phyloP scores from a whole-genome alignment of 2,888 invertebrate genomes.

The Itoplectis maculator region DNA sequence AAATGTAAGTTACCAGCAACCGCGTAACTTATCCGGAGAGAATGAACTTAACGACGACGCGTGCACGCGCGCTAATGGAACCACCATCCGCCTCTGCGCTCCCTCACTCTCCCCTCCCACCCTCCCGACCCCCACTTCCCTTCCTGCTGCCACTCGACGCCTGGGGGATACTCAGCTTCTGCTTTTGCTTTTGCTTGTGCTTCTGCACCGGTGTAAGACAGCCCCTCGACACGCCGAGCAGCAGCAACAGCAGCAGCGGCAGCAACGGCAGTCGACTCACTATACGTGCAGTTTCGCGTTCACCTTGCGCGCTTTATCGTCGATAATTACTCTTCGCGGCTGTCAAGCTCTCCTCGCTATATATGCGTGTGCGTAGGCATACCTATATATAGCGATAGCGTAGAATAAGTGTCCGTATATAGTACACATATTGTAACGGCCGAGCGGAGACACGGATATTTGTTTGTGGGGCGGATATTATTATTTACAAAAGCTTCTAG shows the following conservation, averaged over 20 bases:
- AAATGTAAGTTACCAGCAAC: conserved; percentile 13
- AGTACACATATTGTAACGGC: background rate
- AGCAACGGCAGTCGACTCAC: conserved; percentile 49
- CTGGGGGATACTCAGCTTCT: conserved; percentile 41
- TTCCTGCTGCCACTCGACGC: conserved; percentile 17
- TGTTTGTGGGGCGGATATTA: too few species aligned
- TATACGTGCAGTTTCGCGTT: conserved; percentile 67
- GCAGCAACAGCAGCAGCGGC: too few species aligned
- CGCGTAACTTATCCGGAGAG: conserved; percentile 52
- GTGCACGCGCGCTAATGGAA: conserved; percentile 55
- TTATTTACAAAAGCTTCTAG: too few species aligned
- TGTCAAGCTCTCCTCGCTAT: conserved; percentile 54
- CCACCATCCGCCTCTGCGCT: conserved; percentile 22
- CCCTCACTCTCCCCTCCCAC: too few species aligned
- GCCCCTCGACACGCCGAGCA: conserved; percentile 50
- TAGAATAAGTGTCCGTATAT: conserved; percentile 19
- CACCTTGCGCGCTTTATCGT: conserved; percentile 73
- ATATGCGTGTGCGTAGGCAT: background rate
- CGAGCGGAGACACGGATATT: too few species aligned
- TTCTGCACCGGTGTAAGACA: conserved; percentile 39
- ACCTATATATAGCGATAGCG: too few species aligned
- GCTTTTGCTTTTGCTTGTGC: conserved; percentile 29
- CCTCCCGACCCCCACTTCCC: background rate
- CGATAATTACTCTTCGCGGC: conserved; percentile 74
- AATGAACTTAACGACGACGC: conserved; percentile 50